phyloP scores from a whole-genome alignment of 1,140 invertebrate genomes.

The Drosophila nikananu region DNA sequence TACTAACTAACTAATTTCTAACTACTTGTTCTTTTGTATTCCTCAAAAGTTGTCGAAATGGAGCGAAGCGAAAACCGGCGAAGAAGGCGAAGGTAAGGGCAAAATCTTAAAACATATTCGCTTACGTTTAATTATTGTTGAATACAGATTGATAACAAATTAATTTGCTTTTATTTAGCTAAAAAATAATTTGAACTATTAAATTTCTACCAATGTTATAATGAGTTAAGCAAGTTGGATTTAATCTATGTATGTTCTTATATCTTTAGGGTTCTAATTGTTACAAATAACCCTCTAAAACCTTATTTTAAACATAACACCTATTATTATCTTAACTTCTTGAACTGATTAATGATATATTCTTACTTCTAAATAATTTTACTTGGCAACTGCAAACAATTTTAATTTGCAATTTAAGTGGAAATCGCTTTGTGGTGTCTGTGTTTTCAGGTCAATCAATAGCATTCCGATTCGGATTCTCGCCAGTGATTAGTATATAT shows the following conservation, averaged over 20 bases:
- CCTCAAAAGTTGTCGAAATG: constrained; percentile 82
- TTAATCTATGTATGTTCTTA: neutral
- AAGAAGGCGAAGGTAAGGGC: constrained; percentile 83
- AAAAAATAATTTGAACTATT: too few relatives aligned
- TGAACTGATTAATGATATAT: neutral
- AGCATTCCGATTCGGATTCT: constrained; percentile 65
- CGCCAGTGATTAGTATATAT: constrained; percentile 61
- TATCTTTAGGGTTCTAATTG: neutral
- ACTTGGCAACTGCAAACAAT: neutral
- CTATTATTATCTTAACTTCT: neutral
- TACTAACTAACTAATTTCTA: constrained; percentile 19
- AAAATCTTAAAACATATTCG: neutral
- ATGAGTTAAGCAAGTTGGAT: neutral
- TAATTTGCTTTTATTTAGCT: neutral
- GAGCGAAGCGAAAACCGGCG: constrained; percentile 79
- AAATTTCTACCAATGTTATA: neutral
- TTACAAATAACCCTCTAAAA: neutral
- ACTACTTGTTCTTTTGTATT: constrained; percentile 29
- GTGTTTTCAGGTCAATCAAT: constrained; percentile 82
- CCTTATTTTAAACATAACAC: neutral
- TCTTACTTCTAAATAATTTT: neutral
- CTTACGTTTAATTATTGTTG: neutral
- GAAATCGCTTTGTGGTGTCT: constrained; percentile 9
- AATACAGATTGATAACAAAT: too few relatives aligned
- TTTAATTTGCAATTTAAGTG: constrained; percentile 3